phyloP scores from a whole-genome alignment of 2,113 vertebrate species.

The Hippocampus zosterae region DNA sequence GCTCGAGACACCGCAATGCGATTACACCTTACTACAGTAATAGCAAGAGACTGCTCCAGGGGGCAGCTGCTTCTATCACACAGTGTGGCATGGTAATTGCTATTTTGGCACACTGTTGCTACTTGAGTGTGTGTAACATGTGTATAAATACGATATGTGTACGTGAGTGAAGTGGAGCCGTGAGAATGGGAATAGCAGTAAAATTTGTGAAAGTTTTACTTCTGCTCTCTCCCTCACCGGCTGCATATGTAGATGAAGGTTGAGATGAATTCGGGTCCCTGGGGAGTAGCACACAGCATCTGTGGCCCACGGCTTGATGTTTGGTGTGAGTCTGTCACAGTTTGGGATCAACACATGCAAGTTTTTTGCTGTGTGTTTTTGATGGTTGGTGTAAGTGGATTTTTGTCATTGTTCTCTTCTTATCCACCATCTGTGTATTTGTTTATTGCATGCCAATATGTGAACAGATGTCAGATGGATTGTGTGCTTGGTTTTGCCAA shows the following conservation, averaged over 20 bases:
- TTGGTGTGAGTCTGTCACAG: conserved; percentile 34
- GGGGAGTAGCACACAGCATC: conserved; percentile 35
- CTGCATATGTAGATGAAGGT: conserved; percentile 32
- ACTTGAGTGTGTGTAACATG: conserved; percentile 36
- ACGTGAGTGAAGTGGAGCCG: conserved; percentile 6
- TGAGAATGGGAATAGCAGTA: conserved; percentile 7
- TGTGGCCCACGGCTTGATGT: conserved; percentile 39
- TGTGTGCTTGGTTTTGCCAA: not conserved
- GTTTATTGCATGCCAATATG: conserved; percentile 4
- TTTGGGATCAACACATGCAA: conserved; percentile 47
- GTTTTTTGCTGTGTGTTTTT: conserved; percentile 53
- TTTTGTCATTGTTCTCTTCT: conserved; percentile 6
- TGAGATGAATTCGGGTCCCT: conserved; percentile 40
- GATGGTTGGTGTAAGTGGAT: conserved; percentile 34
- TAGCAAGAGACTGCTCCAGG: conserved; percentile 54
- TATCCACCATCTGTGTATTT: not conserved
- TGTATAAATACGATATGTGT: conserved; percentile 7
- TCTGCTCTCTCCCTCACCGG: conserved; percentile 13
- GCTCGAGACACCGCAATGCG: conserved; percentile 56
- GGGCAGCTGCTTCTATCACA: conserved; percentile 51
- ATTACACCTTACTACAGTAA: conserved; percentile 65
- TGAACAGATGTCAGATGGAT: not conserved
- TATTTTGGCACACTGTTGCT: conserved; percentile 59
- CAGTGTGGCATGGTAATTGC: conserved; percentile 55
- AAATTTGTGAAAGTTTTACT: conserved; percentile 21